phyloP scores from a whole-genome alignment of 2,888 invertebrate species.

The Amorpha juglandis region DNA sequence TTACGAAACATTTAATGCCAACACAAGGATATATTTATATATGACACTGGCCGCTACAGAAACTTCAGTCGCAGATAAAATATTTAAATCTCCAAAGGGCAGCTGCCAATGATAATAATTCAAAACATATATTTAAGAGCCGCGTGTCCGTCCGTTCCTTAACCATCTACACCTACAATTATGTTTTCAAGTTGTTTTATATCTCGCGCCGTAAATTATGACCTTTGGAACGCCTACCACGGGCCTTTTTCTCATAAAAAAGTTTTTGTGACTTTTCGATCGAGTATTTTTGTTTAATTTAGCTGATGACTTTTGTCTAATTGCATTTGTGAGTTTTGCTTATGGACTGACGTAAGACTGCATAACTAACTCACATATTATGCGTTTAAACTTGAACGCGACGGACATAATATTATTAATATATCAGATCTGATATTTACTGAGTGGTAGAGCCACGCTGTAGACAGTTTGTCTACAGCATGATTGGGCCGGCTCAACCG shows the following conservation, averaged over 20 bases:
- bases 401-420: too few species aligned
- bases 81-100: conserved; percentile 22
- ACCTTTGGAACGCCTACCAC: conserved; percentile 24
- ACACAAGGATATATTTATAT: neutral
- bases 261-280: neutral
- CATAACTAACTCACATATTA: too few species aligned
- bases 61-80: conserved; percentile 16
- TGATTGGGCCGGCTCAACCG: too few species aligned
- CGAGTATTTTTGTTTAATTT: neutral
- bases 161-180: conserved; percentile 62
- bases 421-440: too few species aligned
- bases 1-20: neutral
- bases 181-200: conserved; percentile 69
- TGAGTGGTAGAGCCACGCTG: too few species aligned
- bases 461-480: too few species aligned
- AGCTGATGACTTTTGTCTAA: neutral
- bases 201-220: conserved; percentile 57
- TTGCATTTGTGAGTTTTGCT: too few species aligned
- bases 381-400: too few species aligned
- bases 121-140: conserved; percentile 23
- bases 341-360: too few species aligned
- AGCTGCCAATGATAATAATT: conserved; percentile 31
- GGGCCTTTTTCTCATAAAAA: conserved; percentile 15
- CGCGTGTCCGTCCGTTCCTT: conserved; percentile 16
- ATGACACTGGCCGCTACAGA: neutral